Evolutionary conservation across 2,113 vertebrate genomes (phyloP), one percentile per base, ranked within the genome.

Genomic region (Microcebus murinus): DNA sequence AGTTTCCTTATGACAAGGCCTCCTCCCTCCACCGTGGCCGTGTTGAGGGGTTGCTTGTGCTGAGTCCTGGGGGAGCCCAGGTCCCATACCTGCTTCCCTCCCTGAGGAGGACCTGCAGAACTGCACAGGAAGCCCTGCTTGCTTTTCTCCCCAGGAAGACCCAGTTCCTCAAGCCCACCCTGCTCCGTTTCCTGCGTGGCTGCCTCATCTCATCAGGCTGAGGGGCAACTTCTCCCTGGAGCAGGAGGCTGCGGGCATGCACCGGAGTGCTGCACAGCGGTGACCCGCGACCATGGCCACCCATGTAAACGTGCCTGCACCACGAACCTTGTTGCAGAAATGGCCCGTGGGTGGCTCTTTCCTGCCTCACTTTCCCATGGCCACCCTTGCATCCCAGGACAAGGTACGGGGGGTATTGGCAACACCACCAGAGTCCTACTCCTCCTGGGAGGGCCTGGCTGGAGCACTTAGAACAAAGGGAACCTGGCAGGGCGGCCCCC

Each of bases 31-130:
- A 3, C 7, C 4, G 1, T 4, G 48, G 31, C 39, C 12, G 18
- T 12, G 36, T 5, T 6, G 21, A 2, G 5, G 20, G 20, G 50
- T 20, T 6, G 31, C 39, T 34, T 36, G 4, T 2, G 8, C 6
- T 39, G 15, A 65, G 57, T 34, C 42, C 74, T 17, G 9, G 23
- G 48, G 31, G 48, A 77, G 74, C 48, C 17, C 29, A 12, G 4
- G 5, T 21, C 9, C 29, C 25, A 3, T 29, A 17, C 39, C 31
- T 0, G 27, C 74, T 29, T 20, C 74, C 25, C 42, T 74, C 71
- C 71, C 71, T 12, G 17, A 8, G 11, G 36, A 74, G 13, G 42
- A 48, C 36, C 71, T 74, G 42, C 3, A 77, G 74, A 77, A 20
- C 15, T 8, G 74, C 45, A 39, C 36, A 77, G 48, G 29, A 20